Conservation (phyloP, 2,113 vertebrate species). For the Pyxicephalus adspersus region DNA sequence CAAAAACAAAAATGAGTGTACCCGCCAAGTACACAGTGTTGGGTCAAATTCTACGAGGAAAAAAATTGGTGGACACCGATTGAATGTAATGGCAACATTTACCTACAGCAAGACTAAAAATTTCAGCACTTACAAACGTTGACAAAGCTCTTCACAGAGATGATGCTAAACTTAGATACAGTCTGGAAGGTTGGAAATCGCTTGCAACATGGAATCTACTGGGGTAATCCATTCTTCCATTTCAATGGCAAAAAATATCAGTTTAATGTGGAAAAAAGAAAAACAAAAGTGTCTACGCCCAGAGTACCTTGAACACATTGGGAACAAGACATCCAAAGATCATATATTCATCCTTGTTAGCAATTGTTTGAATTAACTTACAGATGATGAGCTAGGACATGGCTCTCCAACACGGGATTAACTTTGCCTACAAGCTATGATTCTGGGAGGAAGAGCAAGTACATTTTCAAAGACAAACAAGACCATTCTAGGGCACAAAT, state of each 20-base stretch:
- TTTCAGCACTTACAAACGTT: constrained; percentile 30
- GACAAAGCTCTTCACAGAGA: constrained; percentile 59
- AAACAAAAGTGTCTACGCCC: constrained; percentile 69
- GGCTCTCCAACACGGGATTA: constrained; percentile 97
- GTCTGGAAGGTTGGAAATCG: constrained; percentile 69
- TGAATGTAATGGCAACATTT: constrained; percentile 28
- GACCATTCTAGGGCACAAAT: constrained; percentile 74
- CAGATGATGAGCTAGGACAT: constrained; percentile 99
- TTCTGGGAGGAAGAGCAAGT: constrained; percentile 99
- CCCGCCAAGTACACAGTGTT: not conserved
- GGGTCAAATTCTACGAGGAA: not conserved
- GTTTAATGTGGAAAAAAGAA: constrained; percentile 61
- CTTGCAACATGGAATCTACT: constrained; percentile 71
- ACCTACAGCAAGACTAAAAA: constrained; percentile 40
- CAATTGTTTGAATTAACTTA: constrained; percentile 96
- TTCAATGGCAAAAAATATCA: constrained; percentile 67
- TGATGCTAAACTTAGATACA: constrained; percentile 59
- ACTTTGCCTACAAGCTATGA: constrained; percentile 99
- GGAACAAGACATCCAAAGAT: constrained; percentile 78
- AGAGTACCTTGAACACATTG: constrained; percentile 78
- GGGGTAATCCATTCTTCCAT: constrained; percentile 67
- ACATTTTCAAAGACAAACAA: constrained; percentile 91
- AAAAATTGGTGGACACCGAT: constrained; percentile 14
- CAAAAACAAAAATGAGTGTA: not conserved
- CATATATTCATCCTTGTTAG: constrained; percentile 92